These are phyloP conservation scores for Ormyrus rosae DNA, from an alignment of 2,888 invertebrate genomes.

Conservation along the genomic window DNA sequence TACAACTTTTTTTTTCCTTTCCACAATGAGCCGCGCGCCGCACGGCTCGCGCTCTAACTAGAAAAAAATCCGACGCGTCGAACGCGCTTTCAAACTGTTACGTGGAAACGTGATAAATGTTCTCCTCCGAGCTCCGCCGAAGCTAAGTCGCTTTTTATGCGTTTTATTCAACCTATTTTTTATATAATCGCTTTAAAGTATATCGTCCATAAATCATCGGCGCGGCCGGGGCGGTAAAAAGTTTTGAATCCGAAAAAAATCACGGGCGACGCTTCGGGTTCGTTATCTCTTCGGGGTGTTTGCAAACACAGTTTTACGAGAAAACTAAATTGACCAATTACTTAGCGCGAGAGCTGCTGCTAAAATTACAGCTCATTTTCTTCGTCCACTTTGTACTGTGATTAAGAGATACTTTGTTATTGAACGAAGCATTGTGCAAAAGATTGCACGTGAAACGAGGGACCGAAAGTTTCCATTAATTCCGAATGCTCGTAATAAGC, in stretches of 20 bases:
- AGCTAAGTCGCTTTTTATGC: not conserved
- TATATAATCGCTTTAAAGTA: not conserved
- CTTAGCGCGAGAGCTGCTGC: constrained; percentile 21
- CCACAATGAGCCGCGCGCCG: not conserved
- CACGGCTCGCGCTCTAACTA: not conserved
- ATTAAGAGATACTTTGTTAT: not conserved
- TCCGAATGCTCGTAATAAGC: too few species aligned
- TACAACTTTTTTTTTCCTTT: constrained; percentile 7
- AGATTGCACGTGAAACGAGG: too few species aligned
- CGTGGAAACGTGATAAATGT: constrained; percentile 17
- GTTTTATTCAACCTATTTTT: not conserved
- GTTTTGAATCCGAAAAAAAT: constrained; percentile 9
- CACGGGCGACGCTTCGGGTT: not conserved
- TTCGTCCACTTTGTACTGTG: not conserved
- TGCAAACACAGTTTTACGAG: constrained; percentile 28
- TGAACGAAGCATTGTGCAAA: not conserved
- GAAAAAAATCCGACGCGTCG: not conserved
- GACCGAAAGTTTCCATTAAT: too few species aligned
- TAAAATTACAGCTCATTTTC: constrained; percentile 17
- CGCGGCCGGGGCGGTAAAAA: not conserved
- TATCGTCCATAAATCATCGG: not conserved
- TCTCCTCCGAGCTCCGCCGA: not conserved
- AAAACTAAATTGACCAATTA: constrained; percentile 33
- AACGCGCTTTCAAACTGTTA: constrained; percentile 22
- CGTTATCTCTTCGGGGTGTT: not conserved